Evolutionary conservation across 2,113 vertebrate species (phyloP).

Genomic region (Eurystomus gularis): DNA sequence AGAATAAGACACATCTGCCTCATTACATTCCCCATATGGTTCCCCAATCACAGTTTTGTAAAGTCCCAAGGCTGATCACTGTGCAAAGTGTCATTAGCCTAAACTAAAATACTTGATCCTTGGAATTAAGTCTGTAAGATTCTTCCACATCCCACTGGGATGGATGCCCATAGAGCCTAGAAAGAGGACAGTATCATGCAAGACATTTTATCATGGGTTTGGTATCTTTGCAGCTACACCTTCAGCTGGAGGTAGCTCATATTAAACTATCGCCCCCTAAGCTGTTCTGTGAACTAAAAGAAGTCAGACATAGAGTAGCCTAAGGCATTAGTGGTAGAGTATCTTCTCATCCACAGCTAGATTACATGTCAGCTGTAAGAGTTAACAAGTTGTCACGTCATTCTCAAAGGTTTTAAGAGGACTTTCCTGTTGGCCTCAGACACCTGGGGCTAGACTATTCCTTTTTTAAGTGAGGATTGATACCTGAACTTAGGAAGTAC

Average conservation of each 20-base stretch:
- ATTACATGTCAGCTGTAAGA: background rate
- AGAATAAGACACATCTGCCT: background rate
- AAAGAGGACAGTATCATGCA: background rate
- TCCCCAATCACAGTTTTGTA: background rate
- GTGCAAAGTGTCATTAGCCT: background rate
- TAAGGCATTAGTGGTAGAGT: background rate
- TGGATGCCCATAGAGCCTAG: background rate
- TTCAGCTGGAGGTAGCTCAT: background rate
- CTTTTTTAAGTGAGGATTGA: background rate
- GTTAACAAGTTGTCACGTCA: background rate
- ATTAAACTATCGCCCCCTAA: background rate
- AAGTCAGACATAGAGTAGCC: background rate
- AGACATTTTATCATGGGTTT: background rate
- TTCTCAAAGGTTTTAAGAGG: background rate
- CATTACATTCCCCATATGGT: background rate
- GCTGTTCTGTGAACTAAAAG: background rate
- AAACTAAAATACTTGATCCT: background rate
- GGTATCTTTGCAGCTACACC: background rate
- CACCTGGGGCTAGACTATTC: background rate
- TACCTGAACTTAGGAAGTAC: background rate
- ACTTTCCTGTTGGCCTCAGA: background rate
- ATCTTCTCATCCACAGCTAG: background rate
- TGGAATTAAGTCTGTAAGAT: background rate
- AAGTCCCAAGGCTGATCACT: background rate
- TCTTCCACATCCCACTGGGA: background rate